Conservation (phyloP, 2,888 invertebrate species). For the Anarsia innoxiella region DNA sequence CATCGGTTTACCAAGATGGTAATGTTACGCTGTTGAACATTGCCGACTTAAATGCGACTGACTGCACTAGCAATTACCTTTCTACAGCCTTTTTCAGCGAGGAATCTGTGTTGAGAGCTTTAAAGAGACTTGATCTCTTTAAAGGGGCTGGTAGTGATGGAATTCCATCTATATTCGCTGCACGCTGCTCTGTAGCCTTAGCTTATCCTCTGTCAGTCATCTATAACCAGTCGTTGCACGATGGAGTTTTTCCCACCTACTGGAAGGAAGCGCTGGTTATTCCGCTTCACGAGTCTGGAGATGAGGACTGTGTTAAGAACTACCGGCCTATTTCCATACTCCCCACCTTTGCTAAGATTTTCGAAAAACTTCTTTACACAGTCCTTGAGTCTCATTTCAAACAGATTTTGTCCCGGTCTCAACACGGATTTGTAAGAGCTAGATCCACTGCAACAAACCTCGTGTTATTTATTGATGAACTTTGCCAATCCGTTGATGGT, state of each 20-base stretch:
- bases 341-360: background rate
- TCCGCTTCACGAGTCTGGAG: background rate
- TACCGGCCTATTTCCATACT: background rate
- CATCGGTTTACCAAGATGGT: background rate
- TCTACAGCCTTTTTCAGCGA: background rate
- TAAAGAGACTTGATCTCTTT: background rate
- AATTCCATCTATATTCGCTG: background rate
- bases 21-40: background rate
- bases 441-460: background rate
- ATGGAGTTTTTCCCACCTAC: background rate
- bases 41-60: background rate
- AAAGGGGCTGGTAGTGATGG: background rate
- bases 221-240: background rate
- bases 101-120: background rate
- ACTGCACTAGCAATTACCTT: background rate
- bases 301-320: background rate
- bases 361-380: background rate
- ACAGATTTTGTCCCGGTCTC: background rate
- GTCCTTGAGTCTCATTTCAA: background rate
- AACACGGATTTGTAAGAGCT: constrained; percentile 31
- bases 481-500: background rate
- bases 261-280: background rate
- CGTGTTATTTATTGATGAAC: background rate
- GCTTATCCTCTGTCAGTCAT: background rate
- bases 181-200: background rate